Conservation (phyloP, 2,797 vertebrate genomes). For the Arremon aurantiirostris region DNA sequence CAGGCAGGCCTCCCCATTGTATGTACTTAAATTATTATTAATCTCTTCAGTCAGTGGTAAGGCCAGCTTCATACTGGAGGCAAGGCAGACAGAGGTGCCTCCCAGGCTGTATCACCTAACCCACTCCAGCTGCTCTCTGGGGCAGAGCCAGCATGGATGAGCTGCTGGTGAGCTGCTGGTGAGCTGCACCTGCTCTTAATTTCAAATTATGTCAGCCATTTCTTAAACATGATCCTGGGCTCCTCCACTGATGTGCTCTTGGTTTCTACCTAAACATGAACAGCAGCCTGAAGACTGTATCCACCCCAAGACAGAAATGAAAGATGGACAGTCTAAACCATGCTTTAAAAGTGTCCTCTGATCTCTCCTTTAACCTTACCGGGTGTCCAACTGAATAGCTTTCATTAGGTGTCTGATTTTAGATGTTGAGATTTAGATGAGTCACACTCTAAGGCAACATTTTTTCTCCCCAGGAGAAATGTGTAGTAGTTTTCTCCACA, state of each 20-base stretch:
- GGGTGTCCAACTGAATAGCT: not conserved
- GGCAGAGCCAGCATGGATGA: not conserved
- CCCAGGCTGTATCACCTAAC: accelerated
- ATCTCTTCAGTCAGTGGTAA: not conserved
- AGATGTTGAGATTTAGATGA: not conserved
- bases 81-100: not conserved
- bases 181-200: not conserved
- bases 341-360: not conserved
- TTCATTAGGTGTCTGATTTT: not conserved
- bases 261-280: not conserved
- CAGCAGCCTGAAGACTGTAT: not conserved
- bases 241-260: not conserved
- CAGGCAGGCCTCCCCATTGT: not conserved
- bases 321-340: not conserved
- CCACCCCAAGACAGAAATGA: not conserved
- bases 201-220: not conserved
- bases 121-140: accelerated
- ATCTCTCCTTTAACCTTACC: not conserved
- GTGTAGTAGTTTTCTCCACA: not conserved
- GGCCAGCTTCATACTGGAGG: not conserved
- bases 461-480: not conserved
- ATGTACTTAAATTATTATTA: not conserved
- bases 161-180: not conserved
- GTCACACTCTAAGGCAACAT: not conserved
- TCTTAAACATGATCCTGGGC: not conserved